Percentiles rank a stretch among this genome's conserved stretches.
These are phyloP conservation scores for Coremacera marginata DNA, from an alignment of 2,888 invertebrate genomes.

Conservation along the genomic window DNA sequence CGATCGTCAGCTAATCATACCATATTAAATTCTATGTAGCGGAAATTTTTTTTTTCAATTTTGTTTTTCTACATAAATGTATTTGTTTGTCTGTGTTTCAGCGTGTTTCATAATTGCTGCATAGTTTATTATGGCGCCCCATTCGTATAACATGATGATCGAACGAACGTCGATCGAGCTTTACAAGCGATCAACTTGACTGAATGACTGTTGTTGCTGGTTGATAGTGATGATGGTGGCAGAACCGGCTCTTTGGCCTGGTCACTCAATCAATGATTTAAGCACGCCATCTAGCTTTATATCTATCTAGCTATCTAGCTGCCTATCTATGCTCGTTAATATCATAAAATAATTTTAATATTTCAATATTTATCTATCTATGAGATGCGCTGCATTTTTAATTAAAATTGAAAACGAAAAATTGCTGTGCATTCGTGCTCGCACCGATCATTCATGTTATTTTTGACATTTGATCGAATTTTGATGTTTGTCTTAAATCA, in stretches of 20 bases:
- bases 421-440: slow-evolving; percentile 9
- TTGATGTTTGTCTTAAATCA: slow-evolving; percentile 33
- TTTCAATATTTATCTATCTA: background rate
- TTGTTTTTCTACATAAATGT: background rate
- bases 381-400: slow-evolving; percentile 9
- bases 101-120: background rate
- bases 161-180: slow-evolving; percentile 17
- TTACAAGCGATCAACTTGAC: no score
- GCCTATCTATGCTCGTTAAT: background rate
- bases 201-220: no score
- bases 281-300: background rate
- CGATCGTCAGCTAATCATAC: slow-evolving; percentile 37
- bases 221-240: no score
- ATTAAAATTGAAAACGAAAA: slow-evolving; percentile 15
- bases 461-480: slow-evolving; percentile 48
- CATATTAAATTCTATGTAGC: slow-evolving; percentile 43
- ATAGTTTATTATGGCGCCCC: slow-evolving; percentile 16
- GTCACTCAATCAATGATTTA: slow-evolving; percentile 3
- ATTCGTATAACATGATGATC: slow-evolving; percentile 1
- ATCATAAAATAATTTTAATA: background rate
- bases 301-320: background rate
- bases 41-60: slow-evolving; percentile 22
- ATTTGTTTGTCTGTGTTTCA: background rate
- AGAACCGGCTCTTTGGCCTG: background rate
- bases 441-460: slow-evolving; percentile 45